These are phyloP conservation scores for Phrixothrix hirtus DNA, from an alignment of 2,888 invertebrate genomes.

Conservation along the genomic window DNA sequence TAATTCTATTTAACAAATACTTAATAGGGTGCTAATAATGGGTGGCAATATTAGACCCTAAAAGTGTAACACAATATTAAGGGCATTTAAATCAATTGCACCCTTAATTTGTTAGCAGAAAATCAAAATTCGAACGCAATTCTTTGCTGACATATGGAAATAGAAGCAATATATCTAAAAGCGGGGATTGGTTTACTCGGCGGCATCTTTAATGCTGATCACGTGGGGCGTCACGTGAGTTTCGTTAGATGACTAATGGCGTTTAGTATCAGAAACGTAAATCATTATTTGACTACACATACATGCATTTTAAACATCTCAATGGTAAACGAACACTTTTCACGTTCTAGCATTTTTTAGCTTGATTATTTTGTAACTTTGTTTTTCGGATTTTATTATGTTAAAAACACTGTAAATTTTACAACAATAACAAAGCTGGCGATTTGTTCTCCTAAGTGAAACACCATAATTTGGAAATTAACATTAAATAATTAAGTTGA, in stretches of 20 bases:
- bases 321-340: background rate
- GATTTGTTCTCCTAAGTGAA: no score
- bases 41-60: no score
- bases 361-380: background rate
- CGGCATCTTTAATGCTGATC: constrained; percentile 27
- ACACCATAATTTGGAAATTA: no score
- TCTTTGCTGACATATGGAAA: constrained; percentile 36
- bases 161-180: constrained; percentile 33
- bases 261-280: constrained; percentile 31
- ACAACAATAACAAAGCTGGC: no score
- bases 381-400: no score
- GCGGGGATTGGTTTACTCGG: constrained; percentile 23
- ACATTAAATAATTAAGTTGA: no score
- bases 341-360: background rate
- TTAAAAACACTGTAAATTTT: no score
- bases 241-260: constrained; percentile 33
- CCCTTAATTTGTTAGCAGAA: constrained; percentile 29
- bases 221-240: constrained; percentile 34
- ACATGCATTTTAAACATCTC: background rate
- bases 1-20: no score
- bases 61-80: no score
- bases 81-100: constrained; percentile 28
- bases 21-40: no score
- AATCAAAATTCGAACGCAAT: constrained; percentile 33
- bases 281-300: constrained; percentile 20